Evolutionary conservation across 1,140 invertebrate genomes (phyloP).

Genomic region (Lordiphosa stackelbergi): DNA sequence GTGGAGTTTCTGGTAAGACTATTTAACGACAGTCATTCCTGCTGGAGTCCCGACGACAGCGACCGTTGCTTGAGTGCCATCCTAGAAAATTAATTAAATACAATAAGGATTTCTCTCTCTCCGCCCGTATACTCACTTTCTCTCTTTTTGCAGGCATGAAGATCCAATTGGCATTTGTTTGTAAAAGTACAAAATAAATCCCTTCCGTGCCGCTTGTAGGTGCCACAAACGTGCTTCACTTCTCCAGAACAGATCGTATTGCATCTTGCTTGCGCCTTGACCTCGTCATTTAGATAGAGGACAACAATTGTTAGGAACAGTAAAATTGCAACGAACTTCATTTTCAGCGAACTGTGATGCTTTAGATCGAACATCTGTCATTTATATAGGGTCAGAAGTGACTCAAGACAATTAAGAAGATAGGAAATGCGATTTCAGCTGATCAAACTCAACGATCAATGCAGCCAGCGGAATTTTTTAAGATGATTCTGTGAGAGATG

Average conservation of each 20-base stretch:
- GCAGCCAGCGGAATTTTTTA: too few species aligned
- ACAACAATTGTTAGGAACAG: neutral
- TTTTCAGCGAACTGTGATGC: neutral
- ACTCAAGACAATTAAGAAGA: too few species aligned
- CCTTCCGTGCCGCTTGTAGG: slow-evolving; percentile 1
- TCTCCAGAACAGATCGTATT: neutral
- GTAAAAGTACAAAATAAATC: neutral
- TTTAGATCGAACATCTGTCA: neutral
- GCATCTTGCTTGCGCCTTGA: neutral
- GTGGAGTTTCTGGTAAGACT: too few species aligned
- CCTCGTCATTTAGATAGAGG: neutral
- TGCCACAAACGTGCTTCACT: neutral
- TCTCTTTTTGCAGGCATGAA: neutral
- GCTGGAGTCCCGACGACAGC: neutral
- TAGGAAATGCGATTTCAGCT: too few species aligned
- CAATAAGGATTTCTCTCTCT: too few species aligned
- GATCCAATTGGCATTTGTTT: neutral
- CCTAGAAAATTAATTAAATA: neutral
- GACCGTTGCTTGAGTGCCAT: neutral
- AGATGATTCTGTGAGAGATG: too few species aligned
- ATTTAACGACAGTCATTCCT: neutral
- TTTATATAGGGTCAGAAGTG: slow-evolving; percentile 1
- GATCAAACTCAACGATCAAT: too few species aligned
- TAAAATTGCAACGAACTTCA: slow-evolving; percentile 2
- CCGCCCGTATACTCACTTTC: neutral